These are phyloP conservation scores for Vulpes ferrilata DNA, from an alignment of 2,113 vertebrate genomes.

Conservation along the genomic window DNA sequence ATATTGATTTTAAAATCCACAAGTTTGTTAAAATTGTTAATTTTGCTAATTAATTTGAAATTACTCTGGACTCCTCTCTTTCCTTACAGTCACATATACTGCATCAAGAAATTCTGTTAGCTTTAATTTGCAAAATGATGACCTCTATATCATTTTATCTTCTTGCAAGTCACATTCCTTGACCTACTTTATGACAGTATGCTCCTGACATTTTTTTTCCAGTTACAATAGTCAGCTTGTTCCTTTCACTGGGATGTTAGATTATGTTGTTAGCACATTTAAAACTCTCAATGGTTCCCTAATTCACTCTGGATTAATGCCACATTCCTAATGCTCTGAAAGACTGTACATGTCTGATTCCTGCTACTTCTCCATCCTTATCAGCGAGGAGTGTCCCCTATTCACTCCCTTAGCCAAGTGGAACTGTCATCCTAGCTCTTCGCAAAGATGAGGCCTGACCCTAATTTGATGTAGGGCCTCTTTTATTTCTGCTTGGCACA, in stretches of 20 bases:
- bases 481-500: neutral
- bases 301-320: neutral
- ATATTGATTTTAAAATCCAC: neutral
- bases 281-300: too few relatives aligned
- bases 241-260: neutral
- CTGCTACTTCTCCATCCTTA: rapidly evolving
- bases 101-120: neutral
- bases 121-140: neutral
- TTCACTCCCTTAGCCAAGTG: rapidly evolving
- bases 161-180: too few relatives aligned
- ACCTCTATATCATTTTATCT: neutral
- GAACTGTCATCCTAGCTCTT: neutral
- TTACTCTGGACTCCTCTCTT: neutral
- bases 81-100: neutral
- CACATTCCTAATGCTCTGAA: neutral
- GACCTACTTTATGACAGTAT: too few relatives aligned
- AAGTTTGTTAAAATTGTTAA: neutral
- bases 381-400: neutral
- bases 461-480: neutral
- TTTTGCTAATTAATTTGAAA: neutral
- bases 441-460: neutral
- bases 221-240: neutral
- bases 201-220: too few relatives aligned
- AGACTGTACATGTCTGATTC: rapidly evolving
- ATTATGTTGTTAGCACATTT: neutral